A percentile compares a stretch with the other conserved stretches of the same genome.
Evolutionary conservation across 2,888 invertebrate genomes (phyloP).

Genomic region (Diplolepis rosae): DNA sequence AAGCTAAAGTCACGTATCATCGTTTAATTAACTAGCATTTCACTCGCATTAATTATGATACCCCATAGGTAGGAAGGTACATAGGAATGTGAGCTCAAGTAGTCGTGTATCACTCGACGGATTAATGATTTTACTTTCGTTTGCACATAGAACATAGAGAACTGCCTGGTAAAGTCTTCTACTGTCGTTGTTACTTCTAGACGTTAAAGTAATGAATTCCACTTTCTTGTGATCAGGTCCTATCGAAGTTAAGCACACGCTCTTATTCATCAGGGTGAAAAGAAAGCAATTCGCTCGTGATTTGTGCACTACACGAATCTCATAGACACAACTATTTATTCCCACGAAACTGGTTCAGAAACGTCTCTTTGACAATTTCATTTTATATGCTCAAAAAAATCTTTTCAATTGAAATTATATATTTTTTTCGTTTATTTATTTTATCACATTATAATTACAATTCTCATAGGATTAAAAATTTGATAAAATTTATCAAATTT

Average conservation of each 20-base stretch:
- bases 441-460: too few relatives aligned
- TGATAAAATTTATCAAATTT: too few relatives aligned
- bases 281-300: slow-evolving; percentile 24
- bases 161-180: not conserved
- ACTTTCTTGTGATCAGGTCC: slow-evolving; percentile 23
- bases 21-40: slow-evolving; percentile 24
- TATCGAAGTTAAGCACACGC: slow-evolving; percentile 19
- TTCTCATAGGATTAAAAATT: too few relatives aligned
- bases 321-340: not conserved
- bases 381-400: too few relatives aligned
- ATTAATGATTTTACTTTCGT: slow-evolving; percentile 24
- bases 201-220: slow-evolving; percentile 17
- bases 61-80: not conserved
- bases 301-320: slow-evolving; percentile 3
- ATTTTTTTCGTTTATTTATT: too few relatives aligned
- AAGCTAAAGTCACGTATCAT: slow-evolving; percentile 22
- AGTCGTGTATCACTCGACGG: slow-evolving; percentile 21
- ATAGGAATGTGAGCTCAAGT: not conserved
- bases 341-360: too few relatives aligned
- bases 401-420: too few relatives aligned
- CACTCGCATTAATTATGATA: slow-evolving; percentile 24
- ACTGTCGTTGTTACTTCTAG: not conserved
- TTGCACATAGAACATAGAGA: slow-evolving; percentile 15
- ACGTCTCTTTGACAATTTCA: too few relatives aligned
- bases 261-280: slow-evolving; percentile 17